Base-by-base conservation (phyloP, 2,888 invertebrate species). In the Orgyia antiqua region DNA sequence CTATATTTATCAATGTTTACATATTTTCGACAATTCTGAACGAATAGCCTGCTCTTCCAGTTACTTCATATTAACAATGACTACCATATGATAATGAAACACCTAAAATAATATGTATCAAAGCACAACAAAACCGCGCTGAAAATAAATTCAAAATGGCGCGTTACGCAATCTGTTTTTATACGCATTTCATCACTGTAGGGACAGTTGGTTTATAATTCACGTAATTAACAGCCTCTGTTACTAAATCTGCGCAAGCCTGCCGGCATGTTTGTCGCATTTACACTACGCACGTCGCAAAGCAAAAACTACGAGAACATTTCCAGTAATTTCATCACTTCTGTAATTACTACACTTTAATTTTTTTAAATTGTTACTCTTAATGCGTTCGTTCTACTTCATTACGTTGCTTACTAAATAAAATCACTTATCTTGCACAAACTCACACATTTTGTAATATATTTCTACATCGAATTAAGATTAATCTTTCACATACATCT, bases 111-210 rank as follows among this genome's bases (percentile, higher is more conserved):
- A 23, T 23, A 23, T 31, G 31, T 32, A 29, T 32, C 39, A 46
- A 46, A 35, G 40, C 24, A 36, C 13, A 20, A 25, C 10, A 27
- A 26, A 33, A 31, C 29, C 41, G 51, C 42, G 38, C 31, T 18
- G 38, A 49, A 50, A 42, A 50, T 50, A 57, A 45, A 39, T 44
- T 43, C 39, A 31, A 54, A 54, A 53, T 49, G 49, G 34, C 37
- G 45, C 47, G 59, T 77, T 73, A 68, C 55, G 65, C 60, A 69
- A 76, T 58, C 58, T 59, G 31, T 79, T 80, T 75, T 76, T 78
- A 54, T 58, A 43, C 44, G 63, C 73, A 75, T 78, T 79, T 79
- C 73, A 70, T 73, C 69, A 74, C 63, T 58, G 49, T 45, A 43
- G 58, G 56, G 58, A 69, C 73, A 66, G 71, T 69, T 62, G 63